A percentile compares a stretch with the other conserved stretches of the same genome.
Evolutionary conservation across 92 coral and sea anemone species (phyloP).

Genomic region (Porites lobata): DNA sequence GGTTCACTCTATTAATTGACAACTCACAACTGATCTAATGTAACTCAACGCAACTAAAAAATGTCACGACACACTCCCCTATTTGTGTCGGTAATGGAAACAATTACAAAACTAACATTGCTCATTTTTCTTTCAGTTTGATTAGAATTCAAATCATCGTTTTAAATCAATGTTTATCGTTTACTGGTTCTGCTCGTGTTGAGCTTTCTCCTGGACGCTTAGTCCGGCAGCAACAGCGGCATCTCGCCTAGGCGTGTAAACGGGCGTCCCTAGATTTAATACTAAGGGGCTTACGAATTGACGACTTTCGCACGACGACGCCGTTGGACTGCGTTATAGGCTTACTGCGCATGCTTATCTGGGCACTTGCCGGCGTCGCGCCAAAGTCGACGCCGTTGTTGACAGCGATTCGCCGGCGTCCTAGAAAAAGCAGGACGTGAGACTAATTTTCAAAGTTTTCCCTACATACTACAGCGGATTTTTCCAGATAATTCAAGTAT

Average conservation of each 20-base stretch:
- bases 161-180: not conserved
- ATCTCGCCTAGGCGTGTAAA: not conserved
- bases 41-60: not conserved
- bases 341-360: no score
- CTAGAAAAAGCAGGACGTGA: no score
- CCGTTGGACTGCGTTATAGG: no score
- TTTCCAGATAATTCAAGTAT: no score
- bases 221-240: conserved; percentile 4
- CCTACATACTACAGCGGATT: no score
- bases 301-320: no score
- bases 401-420: no score
- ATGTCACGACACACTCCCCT: conserved; percentile 8
- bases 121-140: not conserved
- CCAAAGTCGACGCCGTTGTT: no score
- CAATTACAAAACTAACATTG: not conserved
- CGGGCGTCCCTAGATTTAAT: not conserved
- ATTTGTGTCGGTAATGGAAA: not conserved
- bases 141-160: not conserved
- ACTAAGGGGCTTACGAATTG: no score
- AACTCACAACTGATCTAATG: not conserved
- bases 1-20: no score
- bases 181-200: not conserved
- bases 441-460: no score
- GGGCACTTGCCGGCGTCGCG: no score
- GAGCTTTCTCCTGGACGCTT: not conserved